Percentiles rank a stretch among this genome's conserved stretches.
phyloP scores from a whole-genome alignment of 37 sponge, comb jelly and placozoan genomes.

The Corticium candelabrum region DNA sequence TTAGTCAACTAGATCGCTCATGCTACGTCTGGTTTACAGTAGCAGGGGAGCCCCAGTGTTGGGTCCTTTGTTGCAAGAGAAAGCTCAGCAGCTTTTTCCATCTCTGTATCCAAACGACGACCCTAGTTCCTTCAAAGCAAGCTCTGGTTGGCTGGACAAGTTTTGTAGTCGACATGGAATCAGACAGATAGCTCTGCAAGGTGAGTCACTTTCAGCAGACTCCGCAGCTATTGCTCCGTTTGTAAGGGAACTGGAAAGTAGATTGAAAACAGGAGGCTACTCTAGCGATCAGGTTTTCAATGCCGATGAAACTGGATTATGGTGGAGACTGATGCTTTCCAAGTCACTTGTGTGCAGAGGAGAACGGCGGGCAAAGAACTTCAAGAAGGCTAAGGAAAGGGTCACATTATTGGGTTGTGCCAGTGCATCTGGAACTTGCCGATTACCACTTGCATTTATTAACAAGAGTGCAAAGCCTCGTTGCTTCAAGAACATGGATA shows the following conservation, averaged over 20 bases:
- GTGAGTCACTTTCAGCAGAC: constrained; percentile 21
- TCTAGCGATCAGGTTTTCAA: background rate
- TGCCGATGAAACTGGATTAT: background rate
- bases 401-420: constrained; percentile 6
- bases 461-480: constrained; percentile 16
- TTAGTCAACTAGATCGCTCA: constrained; percentile 20
- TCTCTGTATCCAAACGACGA: constrained; percentile 27
- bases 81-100: constrained; percentile 10
- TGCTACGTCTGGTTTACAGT: constrained; percentile 27
- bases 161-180: constrained; percentile 30
- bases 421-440: background rate
- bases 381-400: background rate
- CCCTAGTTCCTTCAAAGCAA: constrained; percentile 32
- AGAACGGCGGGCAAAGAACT: background rate
- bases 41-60: constrained; percentile 27
- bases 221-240: background rate
- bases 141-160: constrained; percentile 29
- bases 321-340: background rate
- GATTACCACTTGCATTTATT: background rate
- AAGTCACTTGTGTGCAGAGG: background rate
- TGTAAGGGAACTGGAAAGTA: background rate
- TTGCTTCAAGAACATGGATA: constrained; percentile 10
- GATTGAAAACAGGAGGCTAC: background rate
- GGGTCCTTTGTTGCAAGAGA: constrained; percentile 21
- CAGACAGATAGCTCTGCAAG: constrained; percentile 16